Percentiles rank a stretch among this genome's conserved stretches.
phyloP scores from a whole-genome alignment of 2,888 invertebrate genomes.

The Polydrusus tereticollis region DNA sequence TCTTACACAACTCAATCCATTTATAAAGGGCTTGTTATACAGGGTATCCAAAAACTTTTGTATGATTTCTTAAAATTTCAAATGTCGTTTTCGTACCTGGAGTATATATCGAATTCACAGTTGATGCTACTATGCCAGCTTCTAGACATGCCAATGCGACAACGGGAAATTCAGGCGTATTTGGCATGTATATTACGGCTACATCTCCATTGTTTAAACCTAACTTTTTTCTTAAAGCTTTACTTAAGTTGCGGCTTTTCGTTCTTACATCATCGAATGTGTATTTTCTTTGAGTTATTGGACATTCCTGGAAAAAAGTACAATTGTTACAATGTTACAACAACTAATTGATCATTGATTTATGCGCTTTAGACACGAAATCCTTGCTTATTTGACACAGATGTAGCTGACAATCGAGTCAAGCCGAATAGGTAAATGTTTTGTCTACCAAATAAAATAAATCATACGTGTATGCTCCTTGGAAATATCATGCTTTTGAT shows the following conservation, averaged over 20 bases:
- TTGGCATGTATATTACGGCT: conserved; percentile 80
- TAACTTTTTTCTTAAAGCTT: conserved; percentile 72
- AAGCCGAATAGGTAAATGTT: too few species aligned
- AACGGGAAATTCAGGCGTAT: conserved; percentile 81
- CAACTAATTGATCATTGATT: too few species aligned
- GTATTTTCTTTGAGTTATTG: conserved; percentile 78
- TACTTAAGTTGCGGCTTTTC: conserved; percentile 72
- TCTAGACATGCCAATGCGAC: conserved; percentile 76
- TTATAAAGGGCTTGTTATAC: too few species aligned
- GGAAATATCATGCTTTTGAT: too few species aligned
- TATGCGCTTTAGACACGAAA: too few species aligned
- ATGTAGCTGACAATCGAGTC: too few species aligned
- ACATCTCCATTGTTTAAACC: conserved; percentile 77
- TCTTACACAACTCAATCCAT: too few species aligned
- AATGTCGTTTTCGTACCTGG: conserved; percentile 50
- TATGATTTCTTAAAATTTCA: too few species aligned
- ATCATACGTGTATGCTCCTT: too few species aligned
- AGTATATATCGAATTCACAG: conserved; percentile 83
- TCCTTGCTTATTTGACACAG: too few species aligned
- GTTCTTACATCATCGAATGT: conserved; percentile 78
- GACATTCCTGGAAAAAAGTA: conserved; percentile 75
- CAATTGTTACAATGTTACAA: background rate
- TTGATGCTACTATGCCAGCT: conserved; percentile 78
- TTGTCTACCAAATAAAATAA: too few species aligned
- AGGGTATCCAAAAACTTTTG: too few species aligned